Base-by-base conservation (phyloP, 2,797 vertebrate species). In the Petrocephalus sullivani region DNA sequence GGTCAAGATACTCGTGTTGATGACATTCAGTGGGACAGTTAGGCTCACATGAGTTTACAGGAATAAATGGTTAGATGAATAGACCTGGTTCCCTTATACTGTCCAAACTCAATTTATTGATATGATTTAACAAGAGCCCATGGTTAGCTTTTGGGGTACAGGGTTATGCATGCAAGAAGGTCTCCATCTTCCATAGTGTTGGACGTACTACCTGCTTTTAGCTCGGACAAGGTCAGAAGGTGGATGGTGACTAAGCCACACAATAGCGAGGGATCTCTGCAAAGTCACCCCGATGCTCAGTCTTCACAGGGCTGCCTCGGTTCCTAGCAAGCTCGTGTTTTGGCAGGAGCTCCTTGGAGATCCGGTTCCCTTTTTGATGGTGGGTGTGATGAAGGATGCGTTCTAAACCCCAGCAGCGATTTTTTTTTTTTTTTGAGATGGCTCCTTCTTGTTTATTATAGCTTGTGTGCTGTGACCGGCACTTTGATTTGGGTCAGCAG, bases 401-500 rank as follows among this genome's bases (percentile, higher is more conserved):
- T 28, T 81, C 37, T 14, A 5, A 4, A 0, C 75, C 4, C 37
- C 12, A 33, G 37, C 6, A 14, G 37, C 5, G 8, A 81, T 3
- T 85, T 19, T n/a, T n/a, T n/a, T n/a, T n/a, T n/a, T n/a, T n/a
- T n/a, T n/a, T 81, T 49, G 46, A 33, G 21, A n/a, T 23, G 51
- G 85, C 56, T 75, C 21, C 16, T 56, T 12, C 83, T 37, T 46
- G 83, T 53, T 37, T 86, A 88, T 88, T 88, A 56, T 21, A 14
- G 61, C 61, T 61, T 56, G 19, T 71, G 60, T 51, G 21, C 28
- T 51, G 57, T n/a, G 19, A 60, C 83, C 81, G 6, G 3, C 2
- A 83, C 67, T 28, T 87, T 88, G 81, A 88, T 89, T 84, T 71
- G 60, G 82, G 86, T 87, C 46, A 21, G 37, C 49, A 60, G 85